Conservation (phyloP, 2,888 invertebrate genomes). For the Entomobrya multifasciata region DNA sequence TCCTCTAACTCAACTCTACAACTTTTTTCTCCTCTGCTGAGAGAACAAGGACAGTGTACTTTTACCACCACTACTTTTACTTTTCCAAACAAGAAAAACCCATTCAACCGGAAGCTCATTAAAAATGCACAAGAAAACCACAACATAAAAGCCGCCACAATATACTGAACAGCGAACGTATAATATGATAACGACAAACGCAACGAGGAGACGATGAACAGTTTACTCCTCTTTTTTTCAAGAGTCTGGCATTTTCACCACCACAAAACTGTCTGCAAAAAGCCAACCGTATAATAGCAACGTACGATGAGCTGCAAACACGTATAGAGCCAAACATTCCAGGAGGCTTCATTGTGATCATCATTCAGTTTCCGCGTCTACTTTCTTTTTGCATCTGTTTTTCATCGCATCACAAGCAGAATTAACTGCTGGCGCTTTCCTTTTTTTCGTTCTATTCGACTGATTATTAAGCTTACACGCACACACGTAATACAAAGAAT, state of each 20-base stretch:
- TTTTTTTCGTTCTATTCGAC: background rate
- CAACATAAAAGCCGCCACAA: constrained; percentile 42
- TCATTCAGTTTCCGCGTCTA: background rate
- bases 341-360: background rate
- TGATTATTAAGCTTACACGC: constrained; percentile 21
- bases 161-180: background rate
- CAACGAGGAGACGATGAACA: constrained; percentile 42
- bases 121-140: constrained; percentile 57
- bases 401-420: constrained; percentile 17
- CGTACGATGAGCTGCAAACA: constrained; percentile 28
- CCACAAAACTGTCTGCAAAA: constrained; percentile 34
- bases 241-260: constrained; percentile 43
- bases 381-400: constrained; percentile 31
- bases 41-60: background rate
- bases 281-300: too few species aligned
- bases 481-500: constrained; percentile 17
- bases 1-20: too few species aligned
- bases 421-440: background rate
- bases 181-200: constrained; percentile 43
- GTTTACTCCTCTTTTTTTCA: constrained; percentile 32
- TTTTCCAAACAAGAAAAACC: constrained; percentile 26
- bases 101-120: constrained; percentile 61
- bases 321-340: too few species aligned
- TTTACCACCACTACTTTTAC: background rate
- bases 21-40: background rate